Base-by-base conservation (phyloP, 1,140 invertebrate genomes). In the Drosophila erecta region DNA sequence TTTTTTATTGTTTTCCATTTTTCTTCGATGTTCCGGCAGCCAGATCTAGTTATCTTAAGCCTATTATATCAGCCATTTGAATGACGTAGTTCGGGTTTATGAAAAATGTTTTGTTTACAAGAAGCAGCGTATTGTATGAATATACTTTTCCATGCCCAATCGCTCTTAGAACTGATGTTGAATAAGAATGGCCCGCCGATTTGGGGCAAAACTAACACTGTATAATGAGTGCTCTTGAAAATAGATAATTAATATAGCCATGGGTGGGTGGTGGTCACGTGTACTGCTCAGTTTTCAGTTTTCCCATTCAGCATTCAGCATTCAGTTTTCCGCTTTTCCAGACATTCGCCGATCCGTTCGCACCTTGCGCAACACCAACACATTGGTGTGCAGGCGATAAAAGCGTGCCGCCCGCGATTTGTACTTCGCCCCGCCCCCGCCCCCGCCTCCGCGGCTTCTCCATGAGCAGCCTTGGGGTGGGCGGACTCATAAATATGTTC, bases 221-320 rank as follows among this genome's bases (percentile, higher is more conserved):
- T 22, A 46, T 22, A 6, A 46, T 14, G 20, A 46, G 49, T 78
- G 81, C 64, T 85, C 81, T 87, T 85, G 83, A 85, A 85, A 80
- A 65, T 54, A 77, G 67, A 62, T 86, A 85, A 85, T 85, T 85
- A 86, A 86, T 44, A 60, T 50, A 76, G 49, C 60, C 49, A 58
- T 66, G 56, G 72, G 64, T 66, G 59, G 72, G 72, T 50, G 58
- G 65, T 44, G 50, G 58, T 85, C 81, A 85, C 81, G 81, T 87
- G 81, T 76, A 50, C 53, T 60, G n/a, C 55, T 64, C 40, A 10
- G 4, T 7, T 41, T 15, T 40, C 14, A 14, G 12, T 38, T 38
- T 40, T n/a, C n/a, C n/a, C n/a, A n/a, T n/a, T 41, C 2, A 15
- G 40, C 17, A 17, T 15, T 17, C 40, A 8, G 8, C 30, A 30